Evolutionary conservation across 2,113 vertebrate genomes (phyloP), one percentile per base, ranked within the genome.

Genomic region (Aramus guarauna): DNA sequence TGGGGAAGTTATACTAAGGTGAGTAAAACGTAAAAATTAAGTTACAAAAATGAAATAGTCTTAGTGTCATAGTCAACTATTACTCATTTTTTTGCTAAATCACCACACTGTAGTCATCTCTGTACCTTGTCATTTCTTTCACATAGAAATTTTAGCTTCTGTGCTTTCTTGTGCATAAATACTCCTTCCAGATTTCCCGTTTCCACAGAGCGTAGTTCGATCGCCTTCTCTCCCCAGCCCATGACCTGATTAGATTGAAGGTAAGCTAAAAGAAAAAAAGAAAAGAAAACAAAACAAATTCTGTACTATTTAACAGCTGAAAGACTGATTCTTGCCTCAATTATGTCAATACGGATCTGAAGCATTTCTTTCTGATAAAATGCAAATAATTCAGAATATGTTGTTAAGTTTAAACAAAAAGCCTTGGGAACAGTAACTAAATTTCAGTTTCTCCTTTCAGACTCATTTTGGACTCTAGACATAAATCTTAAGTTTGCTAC

Each of bases 111-210:
- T 36, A 64, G 19, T 89, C 11, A 48, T 68, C 30, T 83, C 72
- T 80, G 76, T 97, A 99, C 99, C 99, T 99, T 99, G 98, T 99
- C 99, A 32, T 99, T 99, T 96, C 99, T 98, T 96, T 99, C 99
- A 96, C 99, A 99, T 4, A 99, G 97, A 94, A 99, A 99, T 98
- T 99, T 99, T 88, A 99, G 98, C 78, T 99, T 99, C 97, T 99
- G 99, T 63, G 99, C 99, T 95, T 99, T 99, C 92, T 99, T 99
- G 98, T 99, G 99, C 98, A 99, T 99, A 95, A 99, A 99, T 59
- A 99, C 99, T 72, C 98, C 99, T 96, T 99, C 99, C 91, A 99
- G 98, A 94, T 98, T 98, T 18, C 98, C 99, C 1, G 98, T 98
- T 95, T 98, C 99, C 59, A 98, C 99, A 32, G 99, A 99, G 22